Base-by-base conservation (phyloP, 2,113 vertebrate species). In the Gambusia affinis region DNA sequence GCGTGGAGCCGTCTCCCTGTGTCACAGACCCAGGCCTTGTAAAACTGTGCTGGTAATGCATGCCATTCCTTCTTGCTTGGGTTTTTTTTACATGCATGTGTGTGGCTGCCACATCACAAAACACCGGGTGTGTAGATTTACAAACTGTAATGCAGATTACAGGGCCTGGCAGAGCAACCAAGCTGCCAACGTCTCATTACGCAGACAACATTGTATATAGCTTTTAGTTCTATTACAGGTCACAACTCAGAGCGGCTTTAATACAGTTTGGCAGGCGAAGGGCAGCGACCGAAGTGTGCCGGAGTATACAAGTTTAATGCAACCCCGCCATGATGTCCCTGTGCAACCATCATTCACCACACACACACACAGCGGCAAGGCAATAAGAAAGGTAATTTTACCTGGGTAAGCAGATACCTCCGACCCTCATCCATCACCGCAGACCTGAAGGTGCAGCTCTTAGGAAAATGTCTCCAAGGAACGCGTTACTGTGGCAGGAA, bases 351-450 rank as follows among this genome's bases (percentile, higher is more conserved):
- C 79, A 77, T 29, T 83, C 83, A 80, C 37, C 67, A 15, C 80
- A 66, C 66, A 30, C 79, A 37, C 35, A 37, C 35, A 68, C 70
- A 67, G 5, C 5, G 65, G 80, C 78, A 76, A 84, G 64, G 70
- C 75, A 68, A 89, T 62, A 67, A 72, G 71, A 3, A 4, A 73
- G 80, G 85, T 88, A 63, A 92, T 87, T 88, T 90, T 83, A 91
- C 89, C 91, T 86, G 87, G 72, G 87, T 86, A 92, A 91, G 80
- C 87, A 73, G 86, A 93, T 79, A 88, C 80, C 81, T 42, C 27
- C 67, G 33, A 31, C 22, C 75, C 70, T 81, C 90, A 86, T 88
- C 78, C 73, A 71, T 89, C 84, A 83, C 69, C 27, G 10, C 37
- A 30, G 70, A 72, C 67, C 42, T 57, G 63, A 65, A 84, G 82